Evolutionary conservation across 2,113 vertebrate genomes (phyloP), one percentile per base, ranked within the genome.

Genomic region (Scolopax mira): DNA sequence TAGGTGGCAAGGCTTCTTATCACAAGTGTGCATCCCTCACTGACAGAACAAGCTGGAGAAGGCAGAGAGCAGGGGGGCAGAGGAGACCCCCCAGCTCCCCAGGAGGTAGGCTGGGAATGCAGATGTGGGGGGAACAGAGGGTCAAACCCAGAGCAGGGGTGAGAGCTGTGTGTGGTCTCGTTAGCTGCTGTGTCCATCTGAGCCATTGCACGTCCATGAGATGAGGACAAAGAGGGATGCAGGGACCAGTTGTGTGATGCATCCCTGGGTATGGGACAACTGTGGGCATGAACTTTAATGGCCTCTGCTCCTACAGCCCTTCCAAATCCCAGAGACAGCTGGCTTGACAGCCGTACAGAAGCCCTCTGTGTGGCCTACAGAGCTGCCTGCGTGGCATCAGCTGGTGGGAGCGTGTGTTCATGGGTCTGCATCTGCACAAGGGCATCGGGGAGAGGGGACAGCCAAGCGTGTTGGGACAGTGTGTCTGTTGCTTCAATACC

Each of bases 341-440:
- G 7, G 73, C 33, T 22, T 66, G 64, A 54, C 49, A 67, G 92
- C 39, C 2, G 1, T 24, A 14, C 18, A 14, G n/a, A 73, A 93
- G 46, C 11, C 7, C 19, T 65, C 75, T 42, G 37, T 3, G 6
- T 42, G 70, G 61, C 75, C 74, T 7, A 30, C 2, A 21, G 69
- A 77, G 78, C 39, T 84, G 79, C 39, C 93, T 4, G 7, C 1
- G 0, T 65, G 60, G 75, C 55, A 74, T 55, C 37, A 33, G 73
- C 60, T 67, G 79, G 37, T 4, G 4, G 66, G 9, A 16, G 65
- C 0, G 2, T 0, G 4, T 79, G 61, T 78, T 72, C 0, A 1
- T 11, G 48, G 35, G 22, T 71, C 48, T 48, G n/a, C 3, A 2
- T 14, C 27, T 31, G 48, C 51, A 66, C 28, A 7, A 52, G 24